Conservation (phyloP, 2,113 vertebrate genomes). For the Amphiprion ocellaris region DNA sequence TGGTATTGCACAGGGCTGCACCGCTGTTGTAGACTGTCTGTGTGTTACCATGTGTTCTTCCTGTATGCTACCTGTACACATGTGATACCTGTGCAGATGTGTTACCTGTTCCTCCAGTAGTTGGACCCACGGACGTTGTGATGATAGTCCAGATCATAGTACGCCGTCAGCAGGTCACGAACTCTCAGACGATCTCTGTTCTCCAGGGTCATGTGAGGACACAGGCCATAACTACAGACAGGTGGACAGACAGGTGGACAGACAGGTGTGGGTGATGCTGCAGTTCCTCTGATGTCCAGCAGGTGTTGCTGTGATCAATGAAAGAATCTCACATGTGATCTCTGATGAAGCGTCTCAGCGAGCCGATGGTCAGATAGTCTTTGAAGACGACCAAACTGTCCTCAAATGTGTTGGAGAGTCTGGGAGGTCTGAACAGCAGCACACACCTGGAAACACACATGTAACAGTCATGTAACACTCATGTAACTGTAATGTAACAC, state of each 20-base stretch:
- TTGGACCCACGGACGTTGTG: constrained; percentile 80
- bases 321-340: constrained; percentile 78
- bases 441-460: constrained; percentile 66
- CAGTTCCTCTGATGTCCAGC: not conserved
- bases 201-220: constrained; percentile 84
- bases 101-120: constrained; percentile 88
- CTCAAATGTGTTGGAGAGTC: constrained; percentile 79
- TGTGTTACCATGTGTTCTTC: not conserved
- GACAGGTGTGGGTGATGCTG: not conserved
- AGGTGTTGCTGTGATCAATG: not conserved
- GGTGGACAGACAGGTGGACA: not conserved
- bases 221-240: constrained; percentile 81
- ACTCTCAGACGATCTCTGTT: constrained; percentile 80
- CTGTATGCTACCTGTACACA: not conserved
- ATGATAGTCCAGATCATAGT: constrained; percentile 83
- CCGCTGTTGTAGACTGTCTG: not conserved
- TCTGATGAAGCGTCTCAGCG: constrained; percentile 83
- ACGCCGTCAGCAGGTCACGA: constrained; percentile 80
- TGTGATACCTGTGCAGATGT: not conserved
- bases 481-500: not conserved
- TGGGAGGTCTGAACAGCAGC: constrained; percentile 81
- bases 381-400: constrained; percentile 67
- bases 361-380: constrained; percentile 63
- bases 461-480: not conserved
- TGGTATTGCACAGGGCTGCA: too few species aligned